These are phyloP conservation scores for Crotalus viridis DNA, from an alignment of 2,113 vertebrate genomes.

Conservation along the genomic window DNA sequence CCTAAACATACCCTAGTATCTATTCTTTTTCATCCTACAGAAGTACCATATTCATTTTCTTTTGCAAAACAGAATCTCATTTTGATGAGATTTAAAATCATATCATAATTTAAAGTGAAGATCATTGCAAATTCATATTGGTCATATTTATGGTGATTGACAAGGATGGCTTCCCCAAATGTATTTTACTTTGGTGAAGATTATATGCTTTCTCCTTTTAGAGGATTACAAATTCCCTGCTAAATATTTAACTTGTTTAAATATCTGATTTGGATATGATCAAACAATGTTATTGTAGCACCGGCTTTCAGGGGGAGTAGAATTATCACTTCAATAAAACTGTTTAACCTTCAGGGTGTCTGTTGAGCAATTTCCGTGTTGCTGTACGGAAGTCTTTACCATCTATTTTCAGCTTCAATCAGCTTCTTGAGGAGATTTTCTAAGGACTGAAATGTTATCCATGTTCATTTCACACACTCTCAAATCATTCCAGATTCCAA, in stretches of 20 bases:
- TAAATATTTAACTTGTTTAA: not conserved
- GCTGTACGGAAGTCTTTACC: not conserved
- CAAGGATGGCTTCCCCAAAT: not conserved
- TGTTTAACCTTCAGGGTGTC: not conserved
- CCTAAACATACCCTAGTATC: not conserved
- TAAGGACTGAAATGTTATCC: not conserved
- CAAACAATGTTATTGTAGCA: not conserved
- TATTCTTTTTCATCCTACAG: not conserved
- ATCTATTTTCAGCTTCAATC: not conserved
- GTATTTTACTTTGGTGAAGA: not conserved
- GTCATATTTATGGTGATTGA: not conserved
- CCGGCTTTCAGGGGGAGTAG: not conserved
- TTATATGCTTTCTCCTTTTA: not conserved
- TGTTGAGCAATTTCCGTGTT: not conserved
- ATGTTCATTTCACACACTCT: not conserved
- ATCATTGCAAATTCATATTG: not conserved
- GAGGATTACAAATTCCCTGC: not conserved
- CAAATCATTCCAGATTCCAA: not conserved
- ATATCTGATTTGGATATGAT: not conserved
- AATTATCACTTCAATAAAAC: not conserved
- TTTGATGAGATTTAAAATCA: not conserved
- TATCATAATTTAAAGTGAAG: not conserved
- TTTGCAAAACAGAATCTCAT: conserved; percentile 1
- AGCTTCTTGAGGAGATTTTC: not conserved
- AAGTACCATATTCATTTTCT: not conserved